Conservation (phyloP, 1,140 invertebrate genomes). For the Pomacea maculata region DNA sequence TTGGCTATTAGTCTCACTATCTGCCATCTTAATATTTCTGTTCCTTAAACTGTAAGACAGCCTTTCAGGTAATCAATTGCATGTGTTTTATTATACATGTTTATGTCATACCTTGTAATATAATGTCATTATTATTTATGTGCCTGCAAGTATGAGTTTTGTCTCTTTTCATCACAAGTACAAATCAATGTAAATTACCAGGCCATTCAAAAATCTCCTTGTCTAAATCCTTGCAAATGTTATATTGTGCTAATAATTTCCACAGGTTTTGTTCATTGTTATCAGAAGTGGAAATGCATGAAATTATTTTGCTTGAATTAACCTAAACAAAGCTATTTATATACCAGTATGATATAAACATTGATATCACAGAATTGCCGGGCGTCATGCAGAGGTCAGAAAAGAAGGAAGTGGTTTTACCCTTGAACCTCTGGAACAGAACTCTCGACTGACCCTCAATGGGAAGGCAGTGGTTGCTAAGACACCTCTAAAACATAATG, state of each 20-base stretch:
- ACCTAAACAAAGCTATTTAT: slow-evolving; percentile 11
- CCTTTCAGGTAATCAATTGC: too few species aligned
- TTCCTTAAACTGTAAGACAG: too few species aligned
- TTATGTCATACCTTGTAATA: too few species aligned
- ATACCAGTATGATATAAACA: background rate
- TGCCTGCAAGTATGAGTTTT: too few species aligned
- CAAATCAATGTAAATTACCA: too few species aligned
- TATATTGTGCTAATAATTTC: background rate
- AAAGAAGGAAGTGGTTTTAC: slow-evolving; percentile 62
- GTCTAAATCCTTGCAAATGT: too few species aligned
- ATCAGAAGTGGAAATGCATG: background rate
- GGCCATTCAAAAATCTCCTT: too few species aligned
- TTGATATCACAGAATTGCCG: slow-evolving; percentile 66
- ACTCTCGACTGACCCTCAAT: slow-evolving; percentile 70
- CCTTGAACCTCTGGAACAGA: slow-evolving; percentile 66
- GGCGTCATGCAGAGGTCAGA: slow-evolving; percentile 69
- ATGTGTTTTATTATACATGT: too few species aligned
- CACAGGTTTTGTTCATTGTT: background rate
- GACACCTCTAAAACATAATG: slow-evolving; percentile 69
- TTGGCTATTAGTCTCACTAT: too few species aligned
- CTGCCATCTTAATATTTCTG: too few species aligned
- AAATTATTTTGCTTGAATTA: background rate
- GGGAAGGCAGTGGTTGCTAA: slow-evolving; percentile 66
- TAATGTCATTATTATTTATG: too few species aligned
- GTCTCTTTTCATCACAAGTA: too few species aligned